Evolutionary conservation across 2,888 invertebrate species (phyloP).

Genomic region (Diarsia brunnea): DNA sequence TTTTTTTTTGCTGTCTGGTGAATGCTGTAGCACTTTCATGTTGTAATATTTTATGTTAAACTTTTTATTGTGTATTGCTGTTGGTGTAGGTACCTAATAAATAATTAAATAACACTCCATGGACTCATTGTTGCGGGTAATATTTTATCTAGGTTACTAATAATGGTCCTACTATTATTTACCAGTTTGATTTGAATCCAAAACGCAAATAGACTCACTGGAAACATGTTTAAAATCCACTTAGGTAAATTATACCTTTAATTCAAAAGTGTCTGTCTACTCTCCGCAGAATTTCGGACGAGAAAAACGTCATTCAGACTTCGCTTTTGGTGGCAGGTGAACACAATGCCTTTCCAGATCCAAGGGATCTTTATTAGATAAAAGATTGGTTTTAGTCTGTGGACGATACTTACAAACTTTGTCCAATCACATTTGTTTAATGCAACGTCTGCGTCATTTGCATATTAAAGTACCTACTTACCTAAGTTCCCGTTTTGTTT

Average conservation of each 20-base stretch:
- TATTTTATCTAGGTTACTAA: background rate
- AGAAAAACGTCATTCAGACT: background rate
- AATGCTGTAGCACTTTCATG: too few species aligned
- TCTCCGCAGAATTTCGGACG: background rate
- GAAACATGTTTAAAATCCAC: too few species aligned
- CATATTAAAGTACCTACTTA: conserved; percentile 1
- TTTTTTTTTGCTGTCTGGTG: too few species aligned
- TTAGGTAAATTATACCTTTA: background rate
- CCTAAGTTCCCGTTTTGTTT: background rate
- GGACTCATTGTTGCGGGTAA: background rate
- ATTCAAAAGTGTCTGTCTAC: background rate
- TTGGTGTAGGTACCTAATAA: too few species aligned
- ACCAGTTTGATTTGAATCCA: background rate
- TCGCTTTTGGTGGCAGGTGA: conserved; percentile 46
- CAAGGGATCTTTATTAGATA: conserved; percentile 36
- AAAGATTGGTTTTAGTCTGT: conserved; percentile 20
- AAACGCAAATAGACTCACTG: background rate
- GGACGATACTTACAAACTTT: conserved; percentile 31
- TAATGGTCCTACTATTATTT: background rate
- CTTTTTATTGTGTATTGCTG: too few species aligned
- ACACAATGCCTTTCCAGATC: conserved; percentile 33
- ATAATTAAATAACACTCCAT: too few species aligned
- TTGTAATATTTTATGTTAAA: too few species aligned
- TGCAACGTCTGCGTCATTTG: conserved; percentile 17
- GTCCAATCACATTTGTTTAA: background rate